A percentile compares a stretch with the other conserved stretches of the same genome.
Conservation (phyloP, 2,888 invertebrate genomes). For the Ormyrus pomaceus region DNA sequence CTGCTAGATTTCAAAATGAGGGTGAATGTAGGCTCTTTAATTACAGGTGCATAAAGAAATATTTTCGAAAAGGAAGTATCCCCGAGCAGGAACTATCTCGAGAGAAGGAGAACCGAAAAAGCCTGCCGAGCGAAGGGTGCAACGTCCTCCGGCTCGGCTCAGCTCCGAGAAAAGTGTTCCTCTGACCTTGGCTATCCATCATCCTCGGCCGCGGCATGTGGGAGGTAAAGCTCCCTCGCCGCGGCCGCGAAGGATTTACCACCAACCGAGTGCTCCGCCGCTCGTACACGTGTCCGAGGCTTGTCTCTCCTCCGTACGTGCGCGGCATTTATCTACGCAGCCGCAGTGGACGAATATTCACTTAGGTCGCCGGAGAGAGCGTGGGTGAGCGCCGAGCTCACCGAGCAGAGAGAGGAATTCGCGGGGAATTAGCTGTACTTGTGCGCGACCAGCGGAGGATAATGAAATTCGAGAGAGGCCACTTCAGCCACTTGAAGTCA, state of each 20-base stretch:
- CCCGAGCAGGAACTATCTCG: too few relatives aligned
- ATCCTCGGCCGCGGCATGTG: slow-evolving; percentile 58
- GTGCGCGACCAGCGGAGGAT: slow-evolving; percentile 2
- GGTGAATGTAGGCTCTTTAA: too few relatives aligned
- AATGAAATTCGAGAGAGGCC: slow-evolving; percentile 1
- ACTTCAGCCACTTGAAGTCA: too few relatives aligned
- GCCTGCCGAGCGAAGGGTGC: background rate
- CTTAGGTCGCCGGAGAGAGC: slow-evolving; percentile 21
- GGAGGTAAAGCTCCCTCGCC: slow-evolving; percentile 61
- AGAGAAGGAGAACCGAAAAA: too few relatives aligned
- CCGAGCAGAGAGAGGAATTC: background rate
- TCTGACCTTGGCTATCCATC: slow-evolving; percentile 63
- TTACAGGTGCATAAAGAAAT: too few relatives aligned
- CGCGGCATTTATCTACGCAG: slow-evolving; percentile 56
- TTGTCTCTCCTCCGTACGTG: slow-evolving; percentile 45
- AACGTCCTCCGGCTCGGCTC: background rate
- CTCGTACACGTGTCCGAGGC: slow-evolving; percentile 54
- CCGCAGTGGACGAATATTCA: slow-evolving; percentile 23
- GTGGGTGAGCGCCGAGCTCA: slow-evolving; percentile 5
- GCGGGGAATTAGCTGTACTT: background rate
- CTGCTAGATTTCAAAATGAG: too few relatives aligned
- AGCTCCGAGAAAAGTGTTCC: slow-evolving; percentile 34
- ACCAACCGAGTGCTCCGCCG: slow-evolving; percentile 60
- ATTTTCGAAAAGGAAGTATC: too few relatives aligned
- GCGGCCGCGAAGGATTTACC: slow-evolving; percentile 58